These are phyloP conservation scores for Jacana jacana DNA, from an alignment of 2,113 vertebrate genomes.

Conservation along the genomic window DNA sequence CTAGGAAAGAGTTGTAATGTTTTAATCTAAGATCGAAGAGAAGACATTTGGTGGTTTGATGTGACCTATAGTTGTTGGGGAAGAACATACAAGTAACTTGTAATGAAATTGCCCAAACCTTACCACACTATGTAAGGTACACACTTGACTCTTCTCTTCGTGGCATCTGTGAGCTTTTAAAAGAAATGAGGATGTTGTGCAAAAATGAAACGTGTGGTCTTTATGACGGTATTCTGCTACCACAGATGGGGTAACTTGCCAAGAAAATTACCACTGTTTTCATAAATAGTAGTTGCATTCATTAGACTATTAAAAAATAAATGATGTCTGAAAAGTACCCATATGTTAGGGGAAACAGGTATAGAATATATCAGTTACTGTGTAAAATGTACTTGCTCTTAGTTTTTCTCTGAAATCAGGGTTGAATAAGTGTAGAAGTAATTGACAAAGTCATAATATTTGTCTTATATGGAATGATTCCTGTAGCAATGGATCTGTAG, in stretches of 20 bases:
- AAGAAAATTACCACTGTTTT: not conserved
- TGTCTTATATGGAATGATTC: not conserved
- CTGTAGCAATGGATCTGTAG: not conserved
- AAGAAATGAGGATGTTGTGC: conserved; percentile 2
- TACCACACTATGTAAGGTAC: not conserved
- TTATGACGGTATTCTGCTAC: not conserved
- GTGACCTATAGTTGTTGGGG: not conserved
- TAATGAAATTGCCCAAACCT: not conserved
- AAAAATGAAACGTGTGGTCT: not conserved
- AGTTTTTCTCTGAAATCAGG: not conserved
- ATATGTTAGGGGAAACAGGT: not conserved
- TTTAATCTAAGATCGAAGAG: not conserved
- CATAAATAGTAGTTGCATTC: not conserved
- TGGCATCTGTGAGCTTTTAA: not conserved
- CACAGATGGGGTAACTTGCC: not conserved
- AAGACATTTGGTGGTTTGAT: not conserved
- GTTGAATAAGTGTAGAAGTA: not conserved
- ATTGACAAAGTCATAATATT: not conserved
- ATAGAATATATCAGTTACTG: not conserved
- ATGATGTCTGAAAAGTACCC: not conserved
- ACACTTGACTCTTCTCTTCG: not conserved
- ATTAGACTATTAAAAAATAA: not conserved
- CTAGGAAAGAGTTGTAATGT: not conserved
- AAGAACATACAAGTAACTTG: not conserved
- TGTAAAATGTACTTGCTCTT: not conserved